Evolutionary conservation across 2,888 invertebrate species (phyloP).

Genomic region (Tiliacea aurago): DNA sequence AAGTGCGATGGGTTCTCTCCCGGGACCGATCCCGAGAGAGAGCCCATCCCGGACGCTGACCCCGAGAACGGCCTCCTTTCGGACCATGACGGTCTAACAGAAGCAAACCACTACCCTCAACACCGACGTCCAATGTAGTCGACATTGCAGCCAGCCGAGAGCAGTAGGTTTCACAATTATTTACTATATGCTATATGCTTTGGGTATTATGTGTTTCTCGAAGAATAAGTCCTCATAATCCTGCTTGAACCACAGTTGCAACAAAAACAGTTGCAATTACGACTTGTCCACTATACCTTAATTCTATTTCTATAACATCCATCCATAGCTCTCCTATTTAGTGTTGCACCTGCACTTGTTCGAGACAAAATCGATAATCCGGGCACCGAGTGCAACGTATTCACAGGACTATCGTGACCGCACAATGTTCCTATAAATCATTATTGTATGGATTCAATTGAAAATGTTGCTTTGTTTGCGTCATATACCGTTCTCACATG

Average conservation of each 20-base stretch:
- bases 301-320: constrained; percentile 9
- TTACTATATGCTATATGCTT: not conserved
- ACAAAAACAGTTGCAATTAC: not conserved
- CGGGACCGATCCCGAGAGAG: too few relatives aligned
- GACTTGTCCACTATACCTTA: not conserved
- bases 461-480: constrained; percentile 24
- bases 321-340: constrained; percentile 16
- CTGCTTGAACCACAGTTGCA: too few relatives aligned
- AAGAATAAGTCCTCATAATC: not conserved
- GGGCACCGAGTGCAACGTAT: constrained; percentile 49
- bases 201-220: not conserved
- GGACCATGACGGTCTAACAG: not conserved
- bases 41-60: too few relatives aligned
- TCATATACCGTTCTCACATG: constrained; percentile 15
- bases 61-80: not conserved
- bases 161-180: not conserved
- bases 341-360: constrained; percentile 46
- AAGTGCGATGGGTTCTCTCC: too few relatives aligned
- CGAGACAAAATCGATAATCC: constrained; percentile 57
- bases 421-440: constrained; percentile 34
- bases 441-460: constrained; percentile 43
- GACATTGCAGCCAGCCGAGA: not conserved
- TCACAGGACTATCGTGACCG: constrained; percentile 41
- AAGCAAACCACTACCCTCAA: not conserved
- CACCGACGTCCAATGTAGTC: not conserved